These are phyloP conservation scores for Achatina immaculata DNA, from an alignment of 1,140 invertebrate genomes.

Conservation along the genomic window DNA sequence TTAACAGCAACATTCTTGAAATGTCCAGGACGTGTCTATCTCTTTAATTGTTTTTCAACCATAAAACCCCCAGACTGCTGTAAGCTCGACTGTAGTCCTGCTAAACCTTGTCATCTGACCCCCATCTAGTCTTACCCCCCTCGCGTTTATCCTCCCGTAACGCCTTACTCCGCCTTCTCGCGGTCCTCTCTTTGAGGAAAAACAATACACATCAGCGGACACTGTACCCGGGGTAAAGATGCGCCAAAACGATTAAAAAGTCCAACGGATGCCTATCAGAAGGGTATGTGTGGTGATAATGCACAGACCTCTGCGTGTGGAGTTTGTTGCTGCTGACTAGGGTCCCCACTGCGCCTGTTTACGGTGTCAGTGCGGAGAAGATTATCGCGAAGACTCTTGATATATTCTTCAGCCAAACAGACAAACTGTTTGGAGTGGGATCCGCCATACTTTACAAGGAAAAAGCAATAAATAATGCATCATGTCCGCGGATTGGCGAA, in stretches of 20 bases:
- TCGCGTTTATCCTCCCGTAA: neutral
- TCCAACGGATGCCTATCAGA: neutral
- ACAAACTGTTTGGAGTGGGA: neutral
- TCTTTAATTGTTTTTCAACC: no score
- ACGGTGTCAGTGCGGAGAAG: slow-evolving; percentile 13
- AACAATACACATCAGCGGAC: neutral
- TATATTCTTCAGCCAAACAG: neutral
- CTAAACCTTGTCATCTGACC: neutral
- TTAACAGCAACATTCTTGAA: no score
- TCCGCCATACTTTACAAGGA: no score
- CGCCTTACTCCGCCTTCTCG: neutral
- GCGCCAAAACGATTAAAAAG: neutral
- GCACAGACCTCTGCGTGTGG: neutral
- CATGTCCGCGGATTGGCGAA: no score
- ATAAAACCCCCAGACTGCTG: no score
- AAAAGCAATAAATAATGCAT: no score
- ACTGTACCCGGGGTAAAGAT: neutral
- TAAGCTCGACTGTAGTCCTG: no score
- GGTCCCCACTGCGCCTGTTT: neutral
- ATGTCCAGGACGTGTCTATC: no score
- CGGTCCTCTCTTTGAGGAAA: neutral
- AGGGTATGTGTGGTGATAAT: neutral
- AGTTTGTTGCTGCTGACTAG: slow-evolving; percentile 3
- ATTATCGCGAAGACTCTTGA: neutral
- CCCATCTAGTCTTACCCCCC: neutral